phyloP scores from a whole-genome alignment of 2,888 invertebrate genomes.

The Brenthis hecate region DNA sequence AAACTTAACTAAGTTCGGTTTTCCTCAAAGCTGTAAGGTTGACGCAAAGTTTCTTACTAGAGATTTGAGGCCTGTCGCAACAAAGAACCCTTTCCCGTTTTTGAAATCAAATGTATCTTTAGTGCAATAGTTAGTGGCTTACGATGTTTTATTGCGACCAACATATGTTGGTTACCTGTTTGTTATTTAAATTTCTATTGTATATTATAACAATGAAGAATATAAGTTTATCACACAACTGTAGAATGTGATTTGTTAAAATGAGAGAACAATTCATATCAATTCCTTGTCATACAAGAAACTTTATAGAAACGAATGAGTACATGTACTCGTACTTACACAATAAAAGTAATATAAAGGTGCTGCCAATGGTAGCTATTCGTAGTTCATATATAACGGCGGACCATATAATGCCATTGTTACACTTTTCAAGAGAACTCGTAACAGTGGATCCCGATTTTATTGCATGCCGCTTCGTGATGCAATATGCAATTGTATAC shows the following conservation, averaged over 20 bases:
- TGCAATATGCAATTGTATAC: slow-evolving; percentile 61
- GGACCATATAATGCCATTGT: slow-evolving; percentile 66
- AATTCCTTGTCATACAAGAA: background rate
- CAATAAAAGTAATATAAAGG: slow-evolving; percentile 29
- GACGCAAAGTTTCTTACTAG: slow-evolving; percentile 49
- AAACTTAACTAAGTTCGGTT: slow-evolving; percentile 50
- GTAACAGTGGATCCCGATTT: slow-evolving; percentile 76
- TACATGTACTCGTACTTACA: no score
- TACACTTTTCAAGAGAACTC: slow-evolving; percentile 65
- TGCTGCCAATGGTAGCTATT: slow-evolving; percentile 43
- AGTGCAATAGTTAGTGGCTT: slow-evolving; percentile 19
- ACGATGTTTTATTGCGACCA: slow-evolving; percentile 13
- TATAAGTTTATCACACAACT: background rate
- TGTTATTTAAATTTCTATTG: no score
- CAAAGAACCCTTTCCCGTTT: slow-evolving; percentile 46
- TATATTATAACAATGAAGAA: background rate
- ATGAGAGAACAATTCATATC: background rate
- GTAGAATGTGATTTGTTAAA: background rate
- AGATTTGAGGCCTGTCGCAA: slow-evolving; percentile 51
- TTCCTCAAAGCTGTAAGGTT: slow-evolving; percentile 52
- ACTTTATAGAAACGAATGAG: background rate
- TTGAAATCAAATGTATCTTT: slow-evolving; percentile 37
- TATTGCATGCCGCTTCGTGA: slow-evolving; percentile 64
- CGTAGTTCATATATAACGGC: slow-evolving; percentile 53
- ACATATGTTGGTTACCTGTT: slow-evolving; percentile 1